Base-by-base conservation (phyloP, 2,888 invertebrate genomes). In the Nemotelus nigrinus region DNA sequence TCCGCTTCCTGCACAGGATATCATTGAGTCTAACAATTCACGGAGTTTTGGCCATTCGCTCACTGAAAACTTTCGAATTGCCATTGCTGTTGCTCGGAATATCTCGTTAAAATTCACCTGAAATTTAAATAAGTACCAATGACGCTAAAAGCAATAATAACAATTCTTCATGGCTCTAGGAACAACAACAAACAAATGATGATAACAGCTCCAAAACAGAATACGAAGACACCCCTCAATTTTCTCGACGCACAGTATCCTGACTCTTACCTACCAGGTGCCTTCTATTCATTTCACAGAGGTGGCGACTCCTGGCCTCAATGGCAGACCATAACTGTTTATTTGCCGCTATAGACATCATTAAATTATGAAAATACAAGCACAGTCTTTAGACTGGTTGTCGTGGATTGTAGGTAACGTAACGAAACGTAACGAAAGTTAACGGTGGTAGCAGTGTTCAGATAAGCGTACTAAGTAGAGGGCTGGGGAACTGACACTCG, bases 331-430 rank as follows among this genome's bases (percentile, higher is more conserved):
- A 60, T 74, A 74, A 74, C 74, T 60, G 74, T 74, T 74, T 74
- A 74, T 74, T 74, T 72, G 60, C 72, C 72, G 48, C 60, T 44
- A 39, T 48, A 74, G 74, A 60, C 74, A 74, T 74, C 74, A 74
- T 74, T 74, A 74, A 74, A 74, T 74, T 74, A 74, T 74, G 74
- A 74, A 74, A 74, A 63, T 74, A 47, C 47, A 74, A 74, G 63
- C 74, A 63, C 48, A 48, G 60, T 45, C 10, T 57, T 25, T 25
- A 5, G 58, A 74, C 63, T 57, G 70, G 55, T 55, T 63, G 63
- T 3, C 63, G 39, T 25, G 25, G 25, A 25, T 25, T 25, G 25
- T 25, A 25, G 25, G 25, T 25, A 25, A 25, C 25, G 25, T 25
- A 25, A 25, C 25, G 25, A 25, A 25, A 25, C 25, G 25, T 25